These are phyloP conservation scores for Leptocoma aspasia DNA, from an alignment of 2,113 vertebrate species.

Conservation along the genomic window DNA sequence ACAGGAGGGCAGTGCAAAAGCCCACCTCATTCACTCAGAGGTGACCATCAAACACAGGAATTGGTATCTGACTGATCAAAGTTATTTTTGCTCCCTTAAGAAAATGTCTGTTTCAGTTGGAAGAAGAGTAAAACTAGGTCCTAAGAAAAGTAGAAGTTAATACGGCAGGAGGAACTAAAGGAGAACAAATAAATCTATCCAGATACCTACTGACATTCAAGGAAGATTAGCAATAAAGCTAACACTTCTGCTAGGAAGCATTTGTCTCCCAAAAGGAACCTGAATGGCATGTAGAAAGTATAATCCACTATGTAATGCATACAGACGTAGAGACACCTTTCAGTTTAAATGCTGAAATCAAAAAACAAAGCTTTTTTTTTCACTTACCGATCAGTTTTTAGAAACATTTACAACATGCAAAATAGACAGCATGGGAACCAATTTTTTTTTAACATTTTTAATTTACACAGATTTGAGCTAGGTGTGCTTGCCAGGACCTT, in stretches of 20 bases:
- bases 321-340: not conserved
- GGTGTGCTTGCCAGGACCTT: not conserved
- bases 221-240: not conserved
- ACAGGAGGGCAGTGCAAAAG: not conserved
- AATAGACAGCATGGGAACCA: not conserved
- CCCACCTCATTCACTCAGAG: not conserved
- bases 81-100: not conserved
- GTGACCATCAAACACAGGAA: not conserved
- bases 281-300: not conserved
- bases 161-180: not conserved
- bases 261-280: not conserved
- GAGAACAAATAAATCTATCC: not conserved
- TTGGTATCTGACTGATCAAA: not conserved
- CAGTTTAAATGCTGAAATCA: not conserved
- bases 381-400: not conserved
- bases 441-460: not conserved
- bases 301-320: not conserved
- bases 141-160: not conserved
- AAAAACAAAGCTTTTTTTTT: not conserved
- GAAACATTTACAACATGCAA: not conserved
- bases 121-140: not conserved
- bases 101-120: not conserved
- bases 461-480: not conserved
- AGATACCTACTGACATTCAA: not conserved
- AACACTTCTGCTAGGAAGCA: not conserved